Evolutionary conservation across 2,797 vertebrate genomes (phyloP).

Genomic region (Takifugu ocellatus): DNA sequence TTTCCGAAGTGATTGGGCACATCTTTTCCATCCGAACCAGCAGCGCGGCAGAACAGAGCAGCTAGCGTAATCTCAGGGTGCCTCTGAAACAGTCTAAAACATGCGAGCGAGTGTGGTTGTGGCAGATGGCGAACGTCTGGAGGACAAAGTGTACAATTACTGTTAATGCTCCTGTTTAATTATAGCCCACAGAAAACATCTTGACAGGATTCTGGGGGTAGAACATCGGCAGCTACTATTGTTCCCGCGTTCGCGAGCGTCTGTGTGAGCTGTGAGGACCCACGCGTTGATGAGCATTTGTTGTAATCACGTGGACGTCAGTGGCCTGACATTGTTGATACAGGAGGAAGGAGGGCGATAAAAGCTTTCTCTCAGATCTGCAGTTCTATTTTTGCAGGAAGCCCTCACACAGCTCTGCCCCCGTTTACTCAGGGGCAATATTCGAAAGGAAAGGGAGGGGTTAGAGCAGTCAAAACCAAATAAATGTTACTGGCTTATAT

Average conservation of each 20-base stretch:
- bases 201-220: slow-evolving; percentile 32
- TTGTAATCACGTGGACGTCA: slow-evolving; percentile 45
- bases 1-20: slow-evolving; percentile 1
- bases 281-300: slow-evolving; percentile 41
- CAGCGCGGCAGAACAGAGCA: slow-evolving; percentile 21
- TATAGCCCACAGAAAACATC: slow-evolving; percentile 39
- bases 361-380: slow-evolving; percentile 50
- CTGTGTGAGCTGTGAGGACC: slow-evolving; percentile 25
- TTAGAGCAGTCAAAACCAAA: slow-evolving; percentile 59
- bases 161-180: slow-evolving; percentile 60
- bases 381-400: slow-evolving; percentile 71
- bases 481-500: slow-evolving; percentile 12
- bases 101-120: slow-evolving; percentile 21
- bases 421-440: slow-evolving; percentile 60
- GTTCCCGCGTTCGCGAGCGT: slow-evolving; percentile 33
- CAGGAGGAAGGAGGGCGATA: slow-evolving; percentile 51
- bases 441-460: slow-evolving; percentile 63
- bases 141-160: slow-evolving; percentile 47
- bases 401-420: slow-evolving; percentile 55
- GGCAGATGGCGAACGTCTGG: background rate
- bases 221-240: slow-evolving; percentile 29
- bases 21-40: slow-evolving; percentile 43
- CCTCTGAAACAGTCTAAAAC: slow-evolving; percentile 51
- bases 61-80: slow-evolving; percentile 20
- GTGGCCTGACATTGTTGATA: slow-evolving; percentile 37